Percentiles rank a stretch among this genome's conserved stretches.
Conservation (phyloP, 2,113 vertebrate species). For the Bos indicus region DNA sequence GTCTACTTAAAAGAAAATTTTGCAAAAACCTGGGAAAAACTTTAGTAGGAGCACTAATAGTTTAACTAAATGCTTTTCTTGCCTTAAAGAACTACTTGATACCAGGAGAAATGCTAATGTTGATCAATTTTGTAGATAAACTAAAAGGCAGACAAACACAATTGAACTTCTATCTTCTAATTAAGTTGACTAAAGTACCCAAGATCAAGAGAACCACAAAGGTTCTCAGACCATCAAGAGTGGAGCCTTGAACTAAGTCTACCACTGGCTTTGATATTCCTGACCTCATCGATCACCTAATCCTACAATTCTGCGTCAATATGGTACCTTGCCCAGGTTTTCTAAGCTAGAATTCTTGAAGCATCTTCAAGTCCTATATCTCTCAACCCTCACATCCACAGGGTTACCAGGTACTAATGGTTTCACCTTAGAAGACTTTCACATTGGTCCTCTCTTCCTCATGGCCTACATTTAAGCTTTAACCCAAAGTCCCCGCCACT, state of each 20-base stretch:
- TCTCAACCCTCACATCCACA: background rate
- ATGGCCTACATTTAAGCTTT: background rate
- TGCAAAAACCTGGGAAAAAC: background rate
- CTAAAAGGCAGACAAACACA: background rate
- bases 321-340: background rate
- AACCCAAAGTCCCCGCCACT: background rate
- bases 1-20: background rate
- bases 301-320: background rate
- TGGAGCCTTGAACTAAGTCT: background rate
- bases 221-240: background rate
- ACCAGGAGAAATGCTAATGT: background rate
- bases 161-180: background rate
- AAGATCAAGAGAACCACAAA: background rate
- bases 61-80: background rate
- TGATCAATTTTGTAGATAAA: background rate
- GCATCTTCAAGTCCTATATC: background rate
- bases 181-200: background rate
- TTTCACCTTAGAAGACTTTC: background rate
- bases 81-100: background rate
- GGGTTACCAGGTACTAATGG: background rate
- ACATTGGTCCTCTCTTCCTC: background rate
- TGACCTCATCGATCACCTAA: background rate
- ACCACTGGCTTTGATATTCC: background rate
- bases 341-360: background rate
- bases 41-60: background rate